A percentile compares a stretch with the other conserved stretches of the same genome.
Conservation (phyloP, 1,140 invertebrate species). For the Oedothorax gibbosus region DNA sequence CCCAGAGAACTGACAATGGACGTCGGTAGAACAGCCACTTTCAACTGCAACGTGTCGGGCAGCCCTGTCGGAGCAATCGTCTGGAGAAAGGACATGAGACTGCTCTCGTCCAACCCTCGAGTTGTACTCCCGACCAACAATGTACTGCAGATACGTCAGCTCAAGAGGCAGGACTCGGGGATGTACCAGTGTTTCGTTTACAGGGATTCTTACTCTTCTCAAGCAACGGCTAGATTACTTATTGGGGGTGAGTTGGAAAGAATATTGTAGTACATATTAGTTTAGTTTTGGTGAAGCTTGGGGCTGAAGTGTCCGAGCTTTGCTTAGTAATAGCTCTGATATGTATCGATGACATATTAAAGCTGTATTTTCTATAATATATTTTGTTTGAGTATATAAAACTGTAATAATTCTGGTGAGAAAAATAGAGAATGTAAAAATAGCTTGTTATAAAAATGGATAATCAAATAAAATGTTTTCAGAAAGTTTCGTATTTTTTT, state of each 20-base stretch:
- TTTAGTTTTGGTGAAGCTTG: too few relatives aligned
- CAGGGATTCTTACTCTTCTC: constrained; percentile 88
- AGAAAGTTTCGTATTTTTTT: too few relatives aligned
- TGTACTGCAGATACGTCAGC: constrained; percentile 71
- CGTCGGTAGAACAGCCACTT: constrained; percentile 91
- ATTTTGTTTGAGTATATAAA: too few relatives aligned
- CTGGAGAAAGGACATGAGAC: constrained; percentile 73
- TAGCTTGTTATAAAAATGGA: too few relatives aligned
- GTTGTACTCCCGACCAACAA: constrained; percentile 37
- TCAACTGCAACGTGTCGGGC: constrained; percentile 90
- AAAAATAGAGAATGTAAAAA: too few relatives aligned
- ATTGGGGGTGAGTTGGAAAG: constrained; percentile 67
- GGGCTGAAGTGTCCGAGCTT: too few relatives aligned
- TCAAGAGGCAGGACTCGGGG: constrained; percentile 93
- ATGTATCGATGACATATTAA: too few relatives aligned
- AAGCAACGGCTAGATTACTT: constrained; percentile 67
- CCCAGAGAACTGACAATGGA: constrained; percentile 93
- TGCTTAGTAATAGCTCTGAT: too few relatives aligned
- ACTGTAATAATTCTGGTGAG: too few relatives aligned
- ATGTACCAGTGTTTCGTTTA: constrained; percentile 97
- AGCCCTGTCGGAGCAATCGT: constrained; percentile 77
- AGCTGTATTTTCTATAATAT: too few relatives aligned
- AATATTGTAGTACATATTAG: too few relatives aligned
- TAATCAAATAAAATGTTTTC: too few relatives aligned
- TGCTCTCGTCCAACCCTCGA: constrained; percentile 47